Evolutionary conservation across 1,140 invertebrate species (phyloP), one percentile per base, ranked within the genome.

Genomic region (Diorhabda carinulata): DNA sequence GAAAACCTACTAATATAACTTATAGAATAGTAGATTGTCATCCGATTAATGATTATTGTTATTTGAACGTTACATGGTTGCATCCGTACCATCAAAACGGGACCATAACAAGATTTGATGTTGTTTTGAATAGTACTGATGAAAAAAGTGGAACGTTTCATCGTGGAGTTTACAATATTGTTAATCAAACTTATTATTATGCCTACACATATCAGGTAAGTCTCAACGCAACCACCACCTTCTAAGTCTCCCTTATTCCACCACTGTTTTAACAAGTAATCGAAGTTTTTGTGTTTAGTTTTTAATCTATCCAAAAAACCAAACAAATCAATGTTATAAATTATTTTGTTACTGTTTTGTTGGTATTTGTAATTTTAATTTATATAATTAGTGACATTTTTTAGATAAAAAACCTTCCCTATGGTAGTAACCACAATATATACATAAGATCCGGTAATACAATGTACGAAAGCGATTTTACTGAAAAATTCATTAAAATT

Each of bases 371-470:
- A 25, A 25, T 25, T 25, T 25, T 25, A 25, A 25, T 25, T 25
- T 25, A 25, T 25, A 25, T 25, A 25, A 25, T 25, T 25, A 25
- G 25, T 25, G 25, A 62, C 62, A 67, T 5, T 43, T 74, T 74
- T 68, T 60, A 77, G 76, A 69, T 78, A 8, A 75, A 73, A 73
- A 70, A 74, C 62, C 57, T 78, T 40, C 75, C 76, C 8, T 78
- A 73, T 61, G 72, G 72, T 61, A 70, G 65, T 40, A 63, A 71
- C 45, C 76, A 76, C 61, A 71, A 72, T 40, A 41, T 78, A 3
- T 74, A 69, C 25, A 10, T 78, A 44, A 73, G 72, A 68, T 76
- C 75, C 8, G 66, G 40, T 7, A 78, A 78, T 52, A 73, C 52
- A 3, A 70, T 70, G 59, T 75, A 72, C 58, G 70, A 73, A 66